A percentile compares a stretch with the other conserved stretches of the same genome.
Conservation (phyloP, 2,888 invertebrate genomes). For the Enoplolaimus lenunculus region DNA sequence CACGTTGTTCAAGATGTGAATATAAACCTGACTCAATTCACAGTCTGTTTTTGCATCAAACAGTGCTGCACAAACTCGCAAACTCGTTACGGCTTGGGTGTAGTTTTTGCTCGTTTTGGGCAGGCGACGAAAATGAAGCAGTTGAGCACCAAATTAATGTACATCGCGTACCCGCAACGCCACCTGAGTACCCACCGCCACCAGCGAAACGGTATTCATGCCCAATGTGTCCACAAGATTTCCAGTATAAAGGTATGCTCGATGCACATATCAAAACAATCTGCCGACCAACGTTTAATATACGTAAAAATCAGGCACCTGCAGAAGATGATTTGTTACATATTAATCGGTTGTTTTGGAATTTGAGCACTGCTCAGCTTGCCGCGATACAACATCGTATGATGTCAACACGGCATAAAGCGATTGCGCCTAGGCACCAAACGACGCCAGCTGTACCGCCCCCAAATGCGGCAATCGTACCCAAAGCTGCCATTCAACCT, state of each 20-base stretch:
- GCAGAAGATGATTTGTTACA: slow-evolving; percentile 14
- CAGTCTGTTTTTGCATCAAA: background rate
- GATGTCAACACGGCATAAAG: background rate
- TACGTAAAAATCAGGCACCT: slow-evolving; percentile 18
- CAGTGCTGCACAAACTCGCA: slow-evolving; percentile 9
- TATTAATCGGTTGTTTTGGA: slow-evolving; percentile 15
- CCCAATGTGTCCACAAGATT: background rate
- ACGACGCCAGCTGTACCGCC: background rate
- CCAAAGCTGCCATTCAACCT: too few species aligned
- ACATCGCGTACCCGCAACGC: slow-evolving; percentile 3
- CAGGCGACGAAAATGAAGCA: slow-evolving; percentile 2
- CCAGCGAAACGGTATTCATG: background rate
- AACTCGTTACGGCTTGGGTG: background rate
- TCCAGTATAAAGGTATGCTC: slow-evolving; percentile 10
- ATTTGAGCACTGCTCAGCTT: background rate
- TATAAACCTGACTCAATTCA: background rate
- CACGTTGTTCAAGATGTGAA: background rate
- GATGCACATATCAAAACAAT: background rate
- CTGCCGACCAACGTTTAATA: slow-evolving; percentile 2
- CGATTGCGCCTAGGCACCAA: too few species aligned
- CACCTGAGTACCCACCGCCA: background rate
- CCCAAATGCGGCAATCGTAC: too few species aligned
- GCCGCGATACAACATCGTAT: slow-evolving; percentile 1
- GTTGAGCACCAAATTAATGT: background rate
- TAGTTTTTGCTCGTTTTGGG: slow-evolving; percentile 4